phyloP scores from a whole-genome alignment of 2,113 vertebrate species.

The Probosciger aterrimus region DNA sequence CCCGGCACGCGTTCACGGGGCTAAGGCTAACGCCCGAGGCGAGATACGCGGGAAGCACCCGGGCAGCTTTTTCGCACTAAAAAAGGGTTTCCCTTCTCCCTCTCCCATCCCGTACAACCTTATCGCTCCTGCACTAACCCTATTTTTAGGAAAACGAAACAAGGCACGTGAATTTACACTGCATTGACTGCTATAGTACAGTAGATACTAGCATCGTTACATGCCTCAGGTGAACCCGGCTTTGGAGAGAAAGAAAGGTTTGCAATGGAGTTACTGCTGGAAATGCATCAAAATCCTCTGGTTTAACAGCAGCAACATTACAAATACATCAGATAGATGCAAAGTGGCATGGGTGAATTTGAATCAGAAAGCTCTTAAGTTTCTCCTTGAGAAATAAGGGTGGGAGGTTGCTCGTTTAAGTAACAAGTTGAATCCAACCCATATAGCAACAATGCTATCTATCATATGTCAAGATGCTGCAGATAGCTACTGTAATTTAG shows the following conservation, averaged over 20 bases:
- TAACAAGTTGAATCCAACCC: slow-evolving; percentile 15
- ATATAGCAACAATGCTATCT: not conserved
- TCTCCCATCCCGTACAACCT: rapidly evolving
- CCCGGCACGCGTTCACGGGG: not conserved
- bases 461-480: slow-evolving; percentile 8
- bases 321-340: not conserved
- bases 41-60: rapidly evolving
- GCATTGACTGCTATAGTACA: rapidly evolving
- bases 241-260: not conserved
- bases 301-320: not conserved
- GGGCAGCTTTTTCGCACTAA: rapidly evolving
- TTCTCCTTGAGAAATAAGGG: slow-evolving; percentile 48
- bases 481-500: slow-evolving; percentile 17
- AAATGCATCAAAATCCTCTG: not conserved
- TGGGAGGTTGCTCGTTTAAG: slow-evolving; percentile 26
- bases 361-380: not conserved
- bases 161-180: rapidly evolving
- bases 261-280: not conserved
- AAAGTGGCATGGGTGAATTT: not conserved
- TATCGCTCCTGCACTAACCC: not conserved
- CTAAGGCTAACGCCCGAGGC: not conserved
- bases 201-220: rapidly evolving
- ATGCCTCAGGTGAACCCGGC: rapidly evolving
- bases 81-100: rapidly evolving
- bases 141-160: rapidly evolving